A percentile compares a stretch with the other conserved stretches of the same genome.
phyloP scores from a whole-genome alignment of 2,113 vertebrate genomes.

The Pterocles burchelli region DNA sequence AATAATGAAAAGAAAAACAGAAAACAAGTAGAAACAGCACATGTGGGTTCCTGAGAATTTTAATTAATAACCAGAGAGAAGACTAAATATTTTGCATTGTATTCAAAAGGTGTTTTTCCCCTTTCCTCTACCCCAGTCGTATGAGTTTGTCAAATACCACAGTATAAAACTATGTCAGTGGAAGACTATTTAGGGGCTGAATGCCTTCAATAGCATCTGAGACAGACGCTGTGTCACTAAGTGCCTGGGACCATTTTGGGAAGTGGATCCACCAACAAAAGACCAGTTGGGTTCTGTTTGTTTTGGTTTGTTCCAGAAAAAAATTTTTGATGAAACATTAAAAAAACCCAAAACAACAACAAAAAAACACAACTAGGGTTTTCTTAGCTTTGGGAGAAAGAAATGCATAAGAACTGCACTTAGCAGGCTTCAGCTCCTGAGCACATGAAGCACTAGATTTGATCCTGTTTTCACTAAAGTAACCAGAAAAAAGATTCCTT shows the following conservation, averaged over 20 bases:
- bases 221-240: conserved; percentile 27
- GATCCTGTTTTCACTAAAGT: background rate
- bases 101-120: conserved; percentile 2
- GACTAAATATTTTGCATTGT: conserved; percentile 26
- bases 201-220: conserved; percentile 21
- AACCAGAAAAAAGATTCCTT: background rate
- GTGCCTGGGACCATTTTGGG: background rate
- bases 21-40: background rate
- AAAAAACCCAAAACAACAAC: too few species aligned
- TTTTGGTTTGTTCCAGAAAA: conserved; percentile 54
- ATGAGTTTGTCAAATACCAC: conserved; percentile 38
- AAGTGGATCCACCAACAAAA: conserved; percentile 11
- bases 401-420: background rate
- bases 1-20: background rate
- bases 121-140: background rate
- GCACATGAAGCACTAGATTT: background rate
- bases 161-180: conserved; percentile 19
- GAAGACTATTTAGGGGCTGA: conserved; percentile 3
- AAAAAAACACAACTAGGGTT: background rate
- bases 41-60: background rate
- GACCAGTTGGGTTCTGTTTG: conserved; percentile 7
- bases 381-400: background rate
- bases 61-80: background rate
- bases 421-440: background rate
- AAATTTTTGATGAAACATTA: conserved; percentile 26